A percentile compares a stretch with the other conserved stretches of the same genome.
Evolutionary conservation across 2,888 invertebrate genomes (phyloP).

Genomic region (Ectemnius cavifrons): DNA sequence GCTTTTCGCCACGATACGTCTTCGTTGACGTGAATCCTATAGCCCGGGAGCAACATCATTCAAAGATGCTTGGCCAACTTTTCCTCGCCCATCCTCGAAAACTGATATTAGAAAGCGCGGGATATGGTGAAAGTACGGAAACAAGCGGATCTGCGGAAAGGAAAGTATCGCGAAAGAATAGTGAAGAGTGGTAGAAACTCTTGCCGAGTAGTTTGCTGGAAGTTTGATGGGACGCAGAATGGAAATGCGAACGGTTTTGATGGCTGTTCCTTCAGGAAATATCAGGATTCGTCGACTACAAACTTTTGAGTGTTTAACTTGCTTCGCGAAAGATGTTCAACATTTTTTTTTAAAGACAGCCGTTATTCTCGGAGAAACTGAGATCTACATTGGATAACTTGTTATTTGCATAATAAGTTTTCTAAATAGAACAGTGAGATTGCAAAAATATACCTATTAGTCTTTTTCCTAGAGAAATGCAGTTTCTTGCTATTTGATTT

Average conservation of each 20-base stretch:
- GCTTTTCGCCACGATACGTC: neutral
- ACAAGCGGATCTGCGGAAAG: neutral
- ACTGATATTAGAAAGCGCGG: conserved; percentile 2
- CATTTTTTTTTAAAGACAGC: too few species aligned
- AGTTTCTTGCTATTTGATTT: too few species aligned
- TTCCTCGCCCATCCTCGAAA: neutral
- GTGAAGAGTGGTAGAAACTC: neutral
- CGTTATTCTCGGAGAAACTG: too few species aligned
- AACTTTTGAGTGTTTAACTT: too few species aligned
- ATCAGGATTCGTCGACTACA: neutral
- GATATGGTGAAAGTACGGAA: neutral
- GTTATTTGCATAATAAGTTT: too few species aligned
- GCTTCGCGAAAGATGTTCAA: too few species aligned
- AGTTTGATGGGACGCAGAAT: neutral
- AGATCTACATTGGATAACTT: too few species aligned
- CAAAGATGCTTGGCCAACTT: neutral
- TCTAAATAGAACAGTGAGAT: too few species aligned
- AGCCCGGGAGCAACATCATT: neutral
- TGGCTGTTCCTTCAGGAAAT: neutral
- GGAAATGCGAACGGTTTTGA: neutral
- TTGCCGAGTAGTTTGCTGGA: neutral
- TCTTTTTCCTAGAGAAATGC: too few species aligned
- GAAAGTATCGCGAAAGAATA: too few species aligned
- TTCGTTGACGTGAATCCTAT: neutral
- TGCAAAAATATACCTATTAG: too few species aligned